phyloP scores from a whole-genome alignment of 2,113 vertebrate genomes.

The Oceanites oceanicus region DNA sequence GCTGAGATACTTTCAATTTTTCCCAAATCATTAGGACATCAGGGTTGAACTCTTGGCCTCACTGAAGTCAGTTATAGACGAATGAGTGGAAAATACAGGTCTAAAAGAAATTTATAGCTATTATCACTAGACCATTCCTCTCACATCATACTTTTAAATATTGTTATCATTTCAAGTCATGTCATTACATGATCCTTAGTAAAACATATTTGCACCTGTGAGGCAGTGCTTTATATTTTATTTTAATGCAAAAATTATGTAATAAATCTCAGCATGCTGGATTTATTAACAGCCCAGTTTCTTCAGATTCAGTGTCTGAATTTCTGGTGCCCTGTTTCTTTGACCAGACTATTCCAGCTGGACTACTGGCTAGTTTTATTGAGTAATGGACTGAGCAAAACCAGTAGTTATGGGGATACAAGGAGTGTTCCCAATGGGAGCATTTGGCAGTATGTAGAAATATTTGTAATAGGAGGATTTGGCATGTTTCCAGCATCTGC shows the following conservation, averaged over 20 bases:
- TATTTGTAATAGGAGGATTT: conserved; percentile 49
- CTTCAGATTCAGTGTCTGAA: background rate
- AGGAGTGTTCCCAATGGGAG: conserved; percentile 9
- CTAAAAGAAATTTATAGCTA: background rate
- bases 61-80: background rate
- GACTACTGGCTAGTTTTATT: conserved; percentile 23
- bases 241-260: background rate
- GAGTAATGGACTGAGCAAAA: conserved; percentile 48
- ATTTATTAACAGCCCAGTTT: conserved; percentile 17
- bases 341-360: conserved; percentile 34
- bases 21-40: background rate
- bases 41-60: background rate
- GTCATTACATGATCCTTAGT: background rate
- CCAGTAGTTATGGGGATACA: conserved; percentile 48
- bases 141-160: conserved; percentile 43
- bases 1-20: background rate
- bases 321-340: conserved; percentile 18
- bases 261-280: background rate
- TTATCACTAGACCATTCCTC: conserved; percentile 18
- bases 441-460: conserved; percentile 31
- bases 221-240: background rate
- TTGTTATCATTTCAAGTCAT: conserved; percentile 17
- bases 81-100: background rate
- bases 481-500: conserved; percentile 31
- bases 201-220: conserved; percentile 19